Conservation (phyloP, 2,888 invertebrate genomes). For the Drepanosiphum platanoidis region DNA sequence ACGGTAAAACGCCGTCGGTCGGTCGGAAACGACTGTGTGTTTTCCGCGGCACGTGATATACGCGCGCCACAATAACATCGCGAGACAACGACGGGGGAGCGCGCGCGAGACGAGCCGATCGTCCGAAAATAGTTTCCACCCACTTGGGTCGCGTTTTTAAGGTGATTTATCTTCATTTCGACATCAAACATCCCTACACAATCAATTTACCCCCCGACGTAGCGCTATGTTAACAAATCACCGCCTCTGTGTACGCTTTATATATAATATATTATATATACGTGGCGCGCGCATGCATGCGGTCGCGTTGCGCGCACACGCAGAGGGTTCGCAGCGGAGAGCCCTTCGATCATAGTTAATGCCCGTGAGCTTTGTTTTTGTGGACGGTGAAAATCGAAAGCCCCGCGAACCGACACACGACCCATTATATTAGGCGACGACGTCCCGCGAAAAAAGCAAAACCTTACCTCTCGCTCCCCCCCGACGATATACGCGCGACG, state of each 20-base stretch:
- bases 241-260: constrained; percentile 40
- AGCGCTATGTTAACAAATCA: constrained; percentile 58
- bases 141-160: constrained; percentile 54
- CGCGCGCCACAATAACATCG: too few relatives aligned
- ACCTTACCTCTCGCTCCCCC: background rate
- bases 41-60: too few relatives aligned
- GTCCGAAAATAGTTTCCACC: constrained; percentile 60
- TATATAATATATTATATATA: too few relatives aligned
- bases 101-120: constrained; percentile 33
- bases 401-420: constrained; percentile 38
- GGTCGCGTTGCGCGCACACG: background rate
- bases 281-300: background rate
- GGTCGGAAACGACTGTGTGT: too few relatives aligned
- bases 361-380: constrained; percentile 55
- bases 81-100: too few relatives aligned
- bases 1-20: too few relatives aligned
- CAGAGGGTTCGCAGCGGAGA: constrained; percentile 38
- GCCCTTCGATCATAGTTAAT: constrained; percentile 60
- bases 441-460: too few relatives aligned
- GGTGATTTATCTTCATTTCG: constrained; percentile 61
- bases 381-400: constrained; percentile 21
- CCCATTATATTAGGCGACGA: constrained; percentile 48
- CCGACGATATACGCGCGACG: background rate
- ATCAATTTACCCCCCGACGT: constrained; percentile 61
- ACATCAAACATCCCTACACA: constrained; percentile 61